Conservation (phyloP, 2,797 vertebrate genomes). For the Otus scops region DNA sequence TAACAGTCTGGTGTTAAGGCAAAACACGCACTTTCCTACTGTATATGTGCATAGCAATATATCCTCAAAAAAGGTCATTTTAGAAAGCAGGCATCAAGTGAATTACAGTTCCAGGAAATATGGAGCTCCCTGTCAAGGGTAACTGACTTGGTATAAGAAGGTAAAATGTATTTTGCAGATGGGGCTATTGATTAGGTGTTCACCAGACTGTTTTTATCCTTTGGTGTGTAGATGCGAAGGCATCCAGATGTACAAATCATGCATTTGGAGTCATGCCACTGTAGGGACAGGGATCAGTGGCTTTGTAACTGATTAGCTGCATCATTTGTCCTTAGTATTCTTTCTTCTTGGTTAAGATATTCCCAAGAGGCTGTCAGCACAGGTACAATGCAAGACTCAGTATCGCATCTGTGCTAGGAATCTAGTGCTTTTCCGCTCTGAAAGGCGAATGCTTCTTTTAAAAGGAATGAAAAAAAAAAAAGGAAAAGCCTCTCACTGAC, state of each 20-base stretch:
- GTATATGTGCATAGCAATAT: neutral
- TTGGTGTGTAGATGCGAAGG: neutral
- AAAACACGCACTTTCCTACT: neutral
- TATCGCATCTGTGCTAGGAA: neutral
- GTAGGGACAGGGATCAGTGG: neutral
- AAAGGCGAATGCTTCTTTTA: neutral
- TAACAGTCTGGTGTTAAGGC: neutral
- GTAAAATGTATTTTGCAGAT: neutral
- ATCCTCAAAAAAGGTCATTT: neutral
- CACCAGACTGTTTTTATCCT: neutral
- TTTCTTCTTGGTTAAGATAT: neutral
- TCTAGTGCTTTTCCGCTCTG: neutral
- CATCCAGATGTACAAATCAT: neutral
- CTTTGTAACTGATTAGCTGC: neutral
- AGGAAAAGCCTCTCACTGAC: neutral
- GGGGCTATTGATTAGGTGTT: constrained; percentile 2
- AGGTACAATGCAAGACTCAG: neutral
- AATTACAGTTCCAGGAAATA: neutral
- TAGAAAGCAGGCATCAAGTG: neutral
- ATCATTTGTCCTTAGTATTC: neutral
- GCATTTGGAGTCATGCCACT: neutral
- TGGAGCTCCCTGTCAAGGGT: neutral
- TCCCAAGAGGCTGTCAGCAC: neutral
- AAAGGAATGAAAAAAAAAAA: too few relatives aligned
- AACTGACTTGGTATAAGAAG: neutral